These are phyloP conservation scores for Plecturocebus donacophilus DNA, from an alignment of 2,113 vertebrate genomes.

Conservation along the genomic window DNA sequence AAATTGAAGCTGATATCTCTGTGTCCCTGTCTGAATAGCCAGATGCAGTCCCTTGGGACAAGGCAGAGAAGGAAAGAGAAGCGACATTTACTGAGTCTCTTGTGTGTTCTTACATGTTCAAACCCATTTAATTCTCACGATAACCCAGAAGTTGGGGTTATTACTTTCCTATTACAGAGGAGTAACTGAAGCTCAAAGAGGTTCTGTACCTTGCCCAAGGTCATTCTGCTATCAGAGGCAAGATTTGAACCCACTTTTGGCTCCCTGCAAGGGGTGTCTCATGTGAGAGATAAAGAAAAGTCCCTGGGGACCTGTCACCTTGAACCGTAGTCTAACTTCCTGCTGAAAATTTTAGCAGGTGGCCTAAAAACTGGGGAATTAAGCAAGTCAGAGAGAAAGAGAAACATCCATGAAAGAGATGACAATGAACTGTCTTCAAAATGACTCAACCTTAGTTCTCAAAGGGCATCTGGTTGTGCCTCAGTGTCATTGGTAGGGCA, in stretches of 20 bases:
- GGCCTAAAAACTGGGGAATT: neutral
- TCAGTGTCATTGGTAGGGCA: neutral
- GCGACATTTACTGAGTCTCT: accelerated
- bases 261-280: neutral
- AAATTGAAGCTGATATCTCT: neutral
- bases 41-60: neutral
- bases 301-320: accelerated
- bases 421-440: neutral
- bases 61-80: neutral
- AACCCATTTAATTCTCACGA: neutral
- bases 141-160: neutral
- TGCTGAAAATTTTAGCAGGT: neutral
- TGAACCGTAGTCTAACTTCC: neutral
- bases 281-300: neutral
- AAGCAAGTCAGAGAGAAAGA: neutral
- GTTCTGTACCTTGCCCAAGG: neutral
- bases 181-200: neutral
- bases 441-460: too few species aligned
- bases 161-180: neutral
- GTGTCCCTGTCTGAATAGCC: neutral
- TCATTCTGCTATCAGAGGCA: neutral
- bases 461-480: neutral
- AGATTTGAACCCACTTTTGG: too few species aligned
- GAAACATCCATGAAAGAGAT: neutral
- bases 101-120: accelerated